These are phyloP conservation scores for Torymus aiolomorphi DNA, from an alignment of 2,888 invertebrate genomes.

Conservation along the genomic window DNA sequence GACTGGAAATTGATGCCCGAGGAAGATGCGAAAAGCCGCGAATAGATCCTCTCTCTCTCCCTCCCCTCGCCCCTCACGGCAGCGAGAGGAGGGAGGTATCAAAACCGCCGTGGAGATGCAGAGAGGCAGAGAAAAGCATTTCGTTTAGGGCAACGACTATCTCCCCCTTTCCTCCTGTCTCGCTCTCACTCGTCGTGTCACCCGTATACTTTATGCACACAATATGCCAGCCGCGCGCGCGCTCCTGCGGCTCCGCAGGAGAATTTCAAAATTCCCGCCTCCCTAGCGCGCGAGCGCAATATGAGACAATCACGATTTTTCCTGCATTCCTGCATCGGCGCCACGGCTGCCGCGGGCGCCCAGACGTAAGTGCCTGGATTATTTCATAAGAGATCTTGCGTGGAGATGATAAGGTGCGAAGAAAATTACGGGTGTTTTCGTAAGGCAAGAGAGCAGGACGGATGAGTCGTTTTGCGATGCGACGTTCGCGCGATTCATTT, in stretches of 20 bases:
- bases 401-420: conserved; percentile 39
- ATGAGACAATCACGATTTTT: conserved; percentile 54
- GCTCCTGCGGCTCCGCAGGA: conserved; percentile 24
- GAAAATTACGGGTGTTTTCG: conserved; percentile 27
- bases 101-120: neutral
- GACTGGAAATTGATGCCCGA: conserved; percentile 62
- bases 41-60: conserved; percentile 55
- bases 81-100: neutral
- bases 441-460: neutral
- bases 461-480: conserved; percentile 2
- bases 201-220: neutral
- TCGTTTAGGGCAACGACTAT: conserved; percentile 43
- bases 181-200: neutral
- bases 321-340: conserved; percentile 44
- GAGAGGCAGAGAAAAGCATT: conserved; percentile 44
- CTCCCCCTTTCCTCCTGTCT: neutral
- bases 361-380: conserved; percentile 25
- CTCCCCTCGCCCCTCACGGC: neutral
- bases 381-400: conserved; percentile 42
- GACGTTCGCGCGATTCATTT: neutral
- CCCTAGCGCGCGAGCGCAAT: conserved; percentile 2
- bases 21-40: conserved; percentile 58
- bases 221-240: neutral
- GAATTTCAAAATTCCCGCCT: conserved; percentile 54
- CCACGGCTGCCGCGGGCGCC: neutral